Conservation (phyloP, 2,888 invertebrate species). For the Mechanitis messenoides region DNA sequence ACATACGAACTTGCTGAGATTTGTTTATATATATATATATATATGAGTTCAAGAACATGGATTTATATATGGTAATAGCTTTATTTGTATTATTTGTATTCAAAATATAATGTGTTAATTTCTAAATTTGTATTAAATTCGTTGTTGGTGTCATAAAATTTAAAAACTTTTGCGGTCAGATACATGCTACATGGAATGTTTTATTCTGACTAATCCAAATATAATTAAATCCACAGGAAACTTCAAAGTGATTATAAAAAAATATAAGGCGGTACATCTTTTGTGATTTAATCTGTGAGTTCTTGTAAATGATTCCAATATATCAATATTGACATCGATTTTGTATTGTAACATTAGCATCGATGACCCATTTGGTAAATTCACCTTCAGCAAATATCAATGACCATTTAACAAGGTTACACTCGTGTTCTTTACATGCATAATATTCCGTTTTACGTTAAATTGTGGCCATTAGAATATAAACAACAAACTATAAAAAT, state of each 20-base stretch:
- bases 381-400: slow-evolving; percentile 32
- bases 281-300: slow-evolving; percentile 3
- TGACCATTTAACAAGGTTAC: slow-evolving; percentile 31
- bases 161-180: slow-evolving; percentile 1
- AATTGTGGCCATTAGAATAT: too few relatives aligned
- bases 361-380: slow-evolving; percentile 27
- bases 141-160: not conserved
- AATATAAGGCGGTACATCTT: not conserved
- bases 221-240: slow-evolving; percentile 2
- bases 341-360: slow-evolving; percentile 18
- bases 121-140: not conserved
- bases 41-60: too few relatives aligned
- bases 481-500: too few relatives aligned
- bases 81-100: too few relatives aligned
- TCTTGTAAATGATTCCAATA: slow-evolving; percentile 9
- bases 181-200: not conserved
- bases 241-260: not conserved
- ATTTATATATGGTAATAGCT: too few relatives aligned
- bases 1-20: not conserved
- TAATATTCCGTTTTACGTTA: slow-evolving; percentile 2
- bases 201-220: not conserved
- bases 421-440: slow-evolving; percentile 20
- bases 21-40: slow-evolving; percentile 1
- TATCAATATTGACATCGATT: slow-evolving; percentile 14
- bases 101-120: too few relatives aligned